Conservation (phyloP, 2,113 vertebrate species). For the Tragelaphus scriptus region DNA sequence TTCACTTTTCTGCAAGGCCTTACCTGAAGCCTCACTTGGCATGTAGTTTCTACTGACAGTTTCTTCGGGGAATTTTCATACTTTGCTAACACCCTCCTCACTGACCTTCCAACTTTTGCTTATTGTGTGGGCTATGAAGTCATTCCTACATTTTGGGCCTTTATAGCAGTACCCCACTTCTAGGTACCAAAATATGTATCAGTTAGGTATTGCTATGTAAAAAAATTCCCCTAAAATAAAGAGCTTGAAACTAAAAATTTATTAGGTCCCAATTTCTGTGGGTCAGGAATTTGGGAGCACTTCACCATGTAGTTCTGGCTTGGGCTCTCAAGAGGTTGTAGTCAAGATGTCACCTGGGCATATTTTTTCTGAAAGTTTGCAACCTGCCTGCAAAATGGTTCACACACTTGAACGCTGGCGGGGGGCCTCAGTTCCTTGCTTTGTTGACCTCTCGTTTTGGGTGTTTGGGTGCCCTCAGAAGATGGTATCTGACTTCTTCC, state of each 20-base stretch:
- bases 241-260: background rate
- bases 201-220: background rate
- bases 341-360: background rate
- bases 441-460: background rate
- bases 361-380: background rate
- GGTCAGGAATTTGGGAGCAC: background rate
- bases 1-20: background rate
- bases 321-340: background rate
- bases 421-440: background rate
- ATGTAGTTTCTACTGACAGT: background rate
- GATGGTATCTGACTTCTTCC: background rate
- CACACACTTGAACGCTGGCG: background rate
- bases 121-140: background rate
- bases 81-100: background rate
- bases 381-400: background rate
- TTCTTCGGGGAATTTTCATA: background rate
- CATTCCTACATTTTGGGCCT: background rate
- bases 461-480: background rate
- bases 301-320: background rate
- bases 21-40: background rate
- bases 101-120: background rate
- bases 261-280: background rate
- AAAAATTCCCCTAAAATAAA: background rate
- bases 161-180: background rate
- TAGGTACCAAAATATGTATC: background rate